Percentiles rank a stretch among this genome's conserved stretches.
Conservation (phyloP, 2,888 invertebrate genomes). For the Melieria picta region DNA sequence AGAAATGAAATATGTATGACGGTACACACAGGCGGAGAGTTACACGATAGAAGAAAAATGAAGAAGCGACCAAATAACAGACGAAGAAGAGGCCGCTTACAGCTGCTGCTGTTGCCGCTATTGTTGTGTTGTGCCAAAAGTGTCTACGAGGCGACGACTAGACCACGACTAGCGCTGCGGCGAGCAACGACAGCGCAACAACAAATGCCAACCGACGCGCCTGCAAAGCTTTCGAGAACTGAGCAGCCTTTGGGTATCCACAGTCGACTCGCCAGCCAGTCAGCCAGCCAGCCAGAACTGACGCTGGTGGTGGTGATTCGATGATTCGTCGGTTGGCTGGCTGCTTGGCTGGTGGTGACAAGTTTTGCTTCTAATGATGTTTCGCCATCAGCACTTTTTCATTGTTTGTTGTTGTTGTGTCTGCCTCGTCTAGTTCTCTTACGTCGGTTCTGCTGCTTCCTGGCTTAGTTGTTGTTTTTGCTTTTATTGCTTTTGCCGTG, state of each 20-base stretch:
- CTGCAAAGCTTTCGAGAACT: not conserved
- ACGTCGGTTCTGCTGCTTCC: not conserved
- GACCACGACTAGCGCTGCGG: not conserved
- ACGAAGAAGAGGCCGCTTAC: not conserved
- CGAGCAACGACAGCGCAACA: not conserved
- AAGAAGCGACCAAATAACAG: too few relatives aligned
- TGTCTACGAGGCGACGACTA: not conserved
- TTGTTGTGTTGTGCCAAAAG: constrained; percentile 1
- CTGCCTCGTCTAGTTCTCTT: not conserved
- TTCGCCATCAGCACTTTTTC: not conserved
- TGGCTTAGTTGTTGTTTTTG: constrained; percentile 1
- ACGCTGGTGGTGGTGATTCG: too few relatives aligned
- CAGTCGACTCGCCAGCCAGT: constrained; percentile 18
- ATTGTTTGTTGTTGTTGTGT: not conserved
- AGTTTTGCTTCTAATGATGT: not conserved
- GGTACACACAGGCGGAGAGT: too few relatives aligned
- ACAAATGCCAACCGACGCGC: constrained; percentile 21
- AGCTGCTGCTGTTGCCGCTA: constrained; percentile 3
- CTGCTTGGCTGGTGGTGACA: too few relatives aligned
- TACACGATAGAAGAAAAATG: too few relatives aligned
- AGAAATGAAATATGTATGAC: too few relatives aligned
- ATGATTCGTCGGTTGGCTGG: too few relatives aligned
- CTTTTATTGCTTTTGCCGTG: not conserved
- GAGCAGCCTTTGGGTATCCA: too few relatives aligned
- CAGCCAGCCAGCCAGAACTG: not conserved